A percentile compares a stretch with the other conserved stretches of the same genome.
These are phyloP conservation scores for Drosophila melanogaster DNA, from an alignment of 1,140 invertebrate genomes.

Conservation along the genomic window DNA sequence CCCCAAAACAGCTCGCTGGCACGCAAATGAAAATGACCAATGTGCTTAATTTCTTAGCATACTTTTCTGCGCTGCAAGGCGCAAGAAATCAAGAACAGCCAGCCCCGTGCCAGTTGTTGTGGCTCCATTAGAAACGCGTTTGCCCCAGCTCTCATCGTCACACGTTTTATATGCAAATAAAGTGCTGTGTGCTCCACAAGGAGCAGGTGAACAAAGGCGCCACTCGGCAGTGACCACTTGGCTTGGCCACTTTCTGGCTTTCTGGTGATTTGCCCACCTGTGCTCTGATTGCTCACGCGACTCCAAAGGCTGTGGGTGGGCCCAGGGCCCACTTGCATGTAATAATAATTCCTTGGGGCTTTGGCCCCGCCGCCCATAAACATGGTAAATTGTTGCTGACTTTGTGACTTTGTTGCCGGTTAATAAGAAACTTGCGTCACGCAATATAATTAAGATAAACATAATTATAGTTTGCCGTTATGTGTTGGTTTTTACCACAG, in stretches of 20 bases:
- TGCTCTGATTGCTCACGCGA: conserved; percentile 75
- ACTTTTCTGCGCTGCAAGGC: conserved; percentile 59
- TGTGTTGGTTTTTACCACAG: conserved; percentile 56
- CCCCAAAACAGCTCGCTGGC: conserved; percentile 33
- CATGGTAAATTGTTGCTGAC: conserved; percentile 68
- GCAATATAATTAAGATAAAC: conserved; percentile 84
- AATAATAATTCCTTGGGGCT: conserved; percentile 71
- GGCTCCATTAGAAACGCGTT: conserved; percentile 46
- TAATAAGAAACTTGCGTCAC: conserved; percentile 81
- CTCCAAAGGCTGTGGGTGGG: conserved; percentile 9
- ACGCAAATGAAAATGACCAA: conserved; percentile 69
- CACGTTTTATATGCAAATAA: conserved; percentile 79
- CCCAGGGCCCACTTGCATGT: conserved; percentile 32
- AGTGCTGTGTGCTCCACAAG: conserved; percentile 9
- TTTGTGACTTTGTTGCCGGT: conserved; percentile 72
- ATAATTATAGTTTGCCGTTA: conserved; percentile 79
- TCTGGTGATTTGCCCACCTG: conserved; percentile 35
- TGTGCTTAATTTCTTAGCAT: conserved; percentile 79
- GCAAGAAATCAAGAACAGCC: conserved; percentile 51
- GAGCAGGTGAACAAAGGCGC: conserved; percentile 43
- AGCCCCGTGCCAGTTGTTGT: conserved; percentile 30
- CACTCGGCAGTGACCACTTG: conserved; percentile 62
- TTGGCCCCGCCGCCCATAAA: conserved; percentile 41
- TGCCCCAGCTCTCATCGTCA: conserved; percentile 29
- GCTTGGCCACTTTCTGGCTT: conserved; percentile 25